These are phyloP conservation scores for Onychostruthus taczanowskii DNA, from an alignment of 2,113 vertebrate genomes.

Conservation along the genomic window DNA sequence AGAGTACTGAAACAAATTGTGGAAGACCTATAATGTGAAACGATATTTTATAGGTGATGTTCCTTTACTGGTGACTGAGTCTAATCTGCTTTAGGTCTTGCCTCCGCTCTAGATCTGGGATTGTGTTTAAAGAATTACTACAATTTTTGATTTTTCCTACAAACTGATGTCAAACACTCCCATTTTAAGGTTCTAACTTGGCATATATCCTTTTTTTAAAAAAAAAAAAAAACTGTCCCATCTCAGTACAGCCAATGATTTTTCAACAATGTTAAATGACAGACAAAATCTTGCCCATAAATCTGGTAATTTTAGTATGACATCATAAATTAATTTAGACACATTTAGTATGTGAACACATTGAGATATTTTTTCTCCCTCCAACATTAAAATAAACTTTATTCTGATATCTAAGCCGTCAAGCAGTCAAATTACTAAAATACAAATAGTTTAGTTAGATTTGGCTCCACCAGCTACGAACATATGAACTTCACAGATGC, in stretches of 20 bases:
- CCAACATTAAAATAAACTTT: not conserved
- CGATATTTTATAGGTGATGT: not conserved
- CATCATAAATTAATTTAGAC: not conserved
- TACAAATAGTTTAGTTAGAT: not conserved
- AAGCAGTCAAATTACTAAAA: not conserved
- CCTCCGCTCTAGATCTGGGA: not conserved
- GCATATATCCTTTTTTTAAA: not conserved
- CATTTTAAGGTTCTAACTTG: not conserved
- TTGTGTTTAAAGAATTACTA: not conserved
- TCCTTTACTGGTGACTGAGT: not conserved
- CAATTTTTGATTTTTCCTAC: not conserved
- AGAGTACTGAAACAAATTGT: not conserved
- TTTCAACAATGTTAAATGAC: not conserved
- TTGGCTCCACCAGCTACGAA: conserved; percentile 3
- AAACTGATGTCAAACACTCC: not conserved
- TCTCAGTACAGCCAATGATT: not conserved
- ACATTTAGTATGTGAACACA: not conserved
- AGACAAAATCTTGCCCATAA: not conserved
- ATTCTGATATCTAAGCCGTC: not conserved
- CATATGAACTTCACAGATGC: not conserved
- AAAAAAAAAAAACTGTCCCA: not conserved
- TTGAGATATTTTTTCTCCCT: not conserved
- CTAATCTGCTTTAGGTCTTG: not conserved
- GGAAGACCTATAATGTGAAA: not conserved
- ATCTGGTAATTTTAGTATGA: not conserved